Evolutionary conservation across 2,113 vertebrate genomes (phyloP).

Genomic region (Platanista minor): DNA sequence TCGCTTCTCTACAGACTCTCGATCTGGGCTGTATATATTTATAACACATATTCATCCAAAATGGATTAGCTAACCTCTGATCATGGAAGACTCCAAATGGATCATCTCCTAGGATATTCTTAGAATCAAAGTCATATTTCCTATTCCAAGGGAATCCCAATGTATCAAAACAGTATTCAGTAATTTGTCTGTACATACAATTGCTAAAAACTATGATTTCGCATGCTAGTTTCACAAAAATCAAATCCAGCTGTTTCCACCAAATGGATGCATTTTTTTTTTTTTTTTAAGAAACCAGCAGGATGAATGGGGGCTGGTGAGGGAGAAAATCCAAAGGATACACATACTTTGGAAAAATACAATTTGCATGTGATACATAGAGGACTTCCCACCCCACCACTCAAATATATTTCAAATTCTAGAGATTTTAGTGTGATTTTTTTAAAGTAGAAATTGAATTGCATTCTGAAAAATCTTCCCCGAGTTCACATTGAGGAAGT

Average conservation of each 20-base stretch:
- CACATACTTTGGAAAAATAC: not conserved
- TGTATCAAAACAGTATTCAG: not conserved
- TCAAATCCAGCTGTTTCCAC: not conserved
- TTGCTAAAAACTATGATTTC: not conserved
- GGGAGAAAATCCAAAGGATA: not conserved
- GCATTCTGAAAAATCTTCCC: conserved; percentile 19
- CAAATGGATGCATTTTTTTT: not conserved
- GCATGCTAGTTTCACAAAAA: not conserved
- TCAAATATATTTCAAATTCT: not conserved
- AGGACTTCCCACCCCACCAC: not conserved
- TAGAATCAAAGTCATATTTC: not conserved
- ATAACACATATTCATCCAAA: not conserved
- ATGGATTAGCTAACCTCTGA: not conserved
- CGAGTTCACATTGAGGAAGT: not conserved
- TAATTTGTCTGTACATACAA: not conserved
- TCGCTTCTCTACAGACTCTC: not conserved
- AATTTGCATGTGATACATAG: not conserved
- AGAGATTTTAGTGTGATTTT: not conserved
- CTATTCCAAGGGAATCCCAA: not conserved
- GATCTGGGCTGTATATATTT: not conserved
- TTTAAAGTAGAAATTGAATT: not conserved
- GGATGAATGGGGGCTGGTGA: not conserved
- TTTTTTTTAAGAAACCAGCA: not conserved
- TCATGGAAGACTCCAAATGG: not conserved
- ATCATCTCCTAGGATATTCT: conserved; percentile 8